Conservation (phyloP, 2,888 invertebrate genomes). For the Saturnia pavonia region DNA sequence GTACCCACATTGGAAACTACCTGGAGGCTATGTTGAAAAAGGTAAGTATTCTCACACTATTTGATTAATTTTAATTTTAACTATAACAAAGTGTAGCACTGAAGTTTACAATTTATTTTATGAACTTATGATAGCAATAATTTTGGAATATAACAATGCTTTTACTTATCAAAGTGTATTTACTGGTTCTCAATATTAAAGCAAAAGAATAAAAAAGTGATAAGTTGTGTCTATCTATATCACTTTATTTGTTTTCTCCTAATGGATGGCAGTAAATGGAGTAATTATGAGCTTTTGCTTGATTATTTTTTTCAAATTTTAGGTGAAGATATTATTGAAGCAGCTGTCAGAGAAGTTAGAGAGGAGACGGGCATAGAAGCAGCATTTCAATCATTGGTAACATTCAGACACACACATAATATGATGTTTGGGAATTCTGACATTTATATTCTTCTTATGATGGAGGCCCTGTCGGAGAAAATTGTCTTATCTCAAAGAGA, state of each 20-base stretch:
- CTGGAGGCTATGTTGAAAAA: constrained; percentile 95
- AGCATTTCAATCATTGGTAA: constrained; percentile 87
- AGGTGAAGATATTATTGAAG: constrained; percentile 92
- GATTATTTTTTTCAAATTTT: constrained; percentile 32
- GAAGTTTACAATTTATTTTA: not conserved
- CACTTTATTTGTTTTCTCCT: not conserved
- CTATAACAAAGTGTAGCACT: not conserved
- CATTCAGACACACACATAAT: constrained; percentile 89
- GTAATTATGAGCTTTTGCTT: no score
- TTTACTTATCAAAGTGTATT: no score
- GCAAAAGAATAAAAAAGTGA: not conserved
- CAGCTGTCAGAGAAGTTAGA: constrained; percentile 91
- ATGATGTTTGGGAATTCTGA: constrained; percentile 92
- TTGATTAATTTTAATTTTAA: not conserved
- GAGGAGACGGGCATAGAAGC: constrained; percentile 94
- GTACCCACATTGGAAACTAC: constrained; percentile 91
- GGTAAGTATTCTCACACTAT: constrained; percentile 67
- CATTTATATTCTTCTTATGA: constrained; percentile 89
- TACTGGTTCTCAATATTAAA: not conserved
- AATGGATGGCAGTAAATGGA: not conserved
- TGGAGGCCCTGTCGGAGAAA: constrained; percentile 84
- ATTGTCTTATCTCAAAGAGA: constrained; percentile 88
- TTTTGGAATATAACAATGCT: not conserved
- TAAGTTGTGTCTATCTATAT: not conserved
- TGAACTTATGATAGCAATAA: not conserved